phyloP scores from a whole-genome alignment of 1,140 invertebrate genomes.

The Odontomachus brunneus region DNA sequence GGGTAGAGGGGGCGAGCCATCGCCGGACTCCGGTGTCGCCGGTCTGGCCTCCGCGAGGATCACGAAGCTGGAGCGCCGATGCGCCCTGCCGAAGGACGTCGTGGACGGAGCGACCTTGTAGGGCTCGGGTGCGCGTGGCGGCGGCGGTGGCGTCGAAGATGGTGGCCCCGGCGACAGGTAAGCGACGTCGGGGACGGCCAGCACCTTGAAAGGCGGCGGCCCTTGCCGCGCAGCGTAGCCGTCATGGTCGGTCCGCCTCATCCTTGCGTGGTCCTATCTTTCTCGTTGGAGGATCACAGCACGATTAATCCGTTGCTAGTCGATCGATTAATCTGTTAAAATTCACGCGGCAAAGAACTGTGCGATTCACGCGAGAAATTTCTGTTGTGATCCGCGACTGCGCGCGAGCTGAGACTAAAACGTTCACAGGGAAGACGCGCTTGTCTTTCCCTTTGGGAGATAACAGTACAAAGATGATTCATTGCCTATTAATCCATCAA shows the following conservation, averaged over 20 bases:
- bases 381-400: too few relatives aligned
- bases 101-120: constrained; percentile 79
- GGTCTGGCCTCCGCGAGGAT: constrained; percentile 86
- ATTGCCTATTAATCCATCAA: too few relatives aligned
- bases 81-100: constrained; percentile 76
- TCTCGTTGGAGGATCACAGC: not conserved
- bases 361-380: too few relatives aligned
- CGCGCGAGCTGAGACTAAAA: too few relatives aligned
- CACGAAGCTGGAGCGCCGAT: constrained; percentile 86
- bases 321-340: not conserved
- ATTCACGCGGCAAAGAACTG: not conserved
- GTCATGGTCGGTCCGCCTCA: constrained; percentile 75
- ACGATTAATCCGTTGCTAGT: not conserved
- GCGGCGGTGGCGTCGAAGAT: constrained; percentile 74
- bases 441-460: too few relatives aligned
- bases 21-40: constrained; percentile 78
- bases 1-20: constrained; percentile 77
- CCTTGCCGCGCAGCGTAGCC: constrained; percentile 73
- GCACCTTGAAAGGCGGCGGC: constrained; percentile 77
- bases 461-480: too few relatives aligned
- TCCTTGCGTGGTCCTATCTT: constrained; percentile 65
- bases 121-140: constrained; percentile 82
- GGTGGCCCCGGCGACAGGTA: constrained; percentile 58
- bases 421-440: too few relatives aligned
- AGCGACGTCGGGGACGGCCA: constrained; percentile 73